Evolutionary conservation across 1,140 invertebrate genomes (phyloP).

Genomic region (Drosophila yakuba): DNA sequence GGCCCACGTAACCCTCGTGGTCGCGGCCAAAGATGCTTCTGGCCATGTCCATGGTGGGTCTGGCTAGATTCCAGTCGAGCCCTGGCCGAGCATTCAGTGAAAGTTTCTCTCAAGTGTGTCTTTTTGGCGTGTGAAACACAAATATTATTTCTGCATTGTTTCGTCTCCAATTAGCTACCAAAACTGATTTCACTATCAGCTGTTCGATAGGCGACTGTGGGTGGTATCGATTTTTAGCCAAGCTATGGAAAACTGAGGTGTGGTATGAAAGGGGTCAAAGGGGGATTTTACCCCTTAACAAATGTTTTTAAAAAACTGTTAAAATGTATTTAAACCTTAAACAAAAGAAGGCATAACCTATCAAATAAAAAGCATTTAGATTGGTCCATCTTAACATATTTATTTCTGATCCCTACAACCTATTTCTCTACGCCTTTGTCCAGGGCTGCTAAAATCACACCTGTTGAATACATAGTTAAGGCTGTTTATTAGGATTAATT

Average conservation of each 20-base stretch:
- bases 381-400: neutral
- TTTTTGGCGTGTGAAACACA: constrained; percentile 16
- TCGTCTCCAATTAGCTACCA: constrained; percentile 32
- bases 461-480: constrained; percentile 6
- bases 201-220: constrained; percentile 35
- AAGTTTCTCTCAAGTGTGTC: constrained; percentile 1
- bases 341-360: neutral
- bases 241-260: neutral
- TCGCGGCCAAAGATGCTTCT: constrained; percentile 94
- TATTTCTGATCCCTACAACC: neutral
- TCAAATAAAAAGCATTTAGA: neutral
- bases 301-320: neutral
- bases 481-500: too few relatives aligned
- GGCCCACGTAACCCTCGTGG: constrained; percentile 94
- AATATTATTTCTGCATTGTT: constrained; percentile 42
- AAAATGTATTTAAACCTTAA: neutral
- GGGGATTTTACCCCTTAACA: neutral
- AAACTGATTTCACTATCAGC: constrained; percentile 41
- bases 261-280: neutral
- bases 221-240: constrained; percentile 34
- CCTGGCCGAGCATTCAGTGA: constrained; percentile 38
- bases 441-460: constrained; percentile 21
- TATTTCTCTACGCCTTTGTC: neutral
- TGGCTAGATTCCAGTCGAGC: constrained; percentile 2
- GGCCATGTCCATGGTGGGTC: constrained; percentile 90